A percentile compares a stretch with the other conserved stretches of the same genome.
Evolutionary conservation across 2,888 invertebrate species (phyloP).

Genomic region (Coleophora flavipennella): DNA sequence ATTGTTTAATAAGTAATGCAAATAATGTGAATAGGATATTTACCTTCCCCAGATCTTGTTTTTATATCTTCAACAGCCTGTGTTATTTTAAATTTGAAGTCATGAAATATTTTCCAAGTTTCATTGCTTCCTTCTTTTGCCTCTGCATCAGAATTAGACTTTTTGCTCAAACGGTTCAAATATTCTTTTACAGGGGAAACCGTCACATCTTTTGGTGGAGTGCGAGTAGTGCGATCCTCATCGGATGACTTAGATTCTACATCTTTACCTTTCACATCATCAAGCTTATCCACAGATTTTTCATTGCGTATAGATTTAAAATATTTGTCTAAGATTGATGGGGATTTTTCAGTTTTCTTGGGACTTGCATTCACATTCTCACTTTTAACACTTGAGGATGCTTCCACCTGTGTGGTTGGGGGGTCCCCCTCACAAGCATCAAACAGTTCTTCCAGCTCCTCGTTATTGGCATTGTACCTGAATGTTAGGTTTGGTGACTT

Average conservation of each 20-base stretch:
- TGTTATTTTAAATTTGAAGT: constrained; percentile 81
- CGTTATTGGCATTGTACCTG: constrained; percentile 83
- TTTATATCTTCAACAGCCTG: constrained; percentile 85
- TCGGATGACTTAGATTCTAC: constrained; percentile 35
- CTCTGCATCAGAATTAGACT: constrained; percentile 74
- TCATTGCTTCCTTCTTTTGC: constrained; percentile 64
- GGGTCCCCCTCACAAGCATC: constrained; percentile 75
- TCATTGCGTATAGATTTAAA: constrained; percentile 56
- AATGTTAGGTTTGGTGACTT: constrained; percentile 72
- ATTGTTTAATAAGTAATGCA: neutral
- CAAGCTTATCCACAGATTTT: constrained; percentile 8
- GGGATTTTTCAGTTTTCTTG: constrained; percentile 54
- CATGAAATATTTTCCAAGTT: constrained; percentile 81
- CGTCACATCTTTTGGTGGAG: constrained; percentile 43
- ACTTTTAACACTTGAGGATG: constrained; percentile 37
- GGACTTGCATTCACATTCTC: constrained; percentile 55
- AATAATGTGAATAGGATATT: constrained; percentile 10
- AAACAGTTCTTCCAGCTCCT: constrained; percentile 80
- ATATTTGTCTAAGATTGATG: constrained; percentile 64
- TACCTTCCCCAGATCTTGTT: constrained; percentile 76
- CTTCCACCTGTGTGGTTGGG: constrained; percentile 60
- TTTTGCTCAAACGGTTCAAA: constrained; percentile 72
- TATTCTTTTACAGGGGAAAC: constrained; percentile 73
- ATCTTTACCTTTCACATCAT: constrained; percentile 39
- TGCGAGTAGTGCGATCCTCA: constrained; percentile 28